Conservation (phyloP, 2,797 vertebrate genomes). For the Microctenopoma steveboyesi region DNA sequence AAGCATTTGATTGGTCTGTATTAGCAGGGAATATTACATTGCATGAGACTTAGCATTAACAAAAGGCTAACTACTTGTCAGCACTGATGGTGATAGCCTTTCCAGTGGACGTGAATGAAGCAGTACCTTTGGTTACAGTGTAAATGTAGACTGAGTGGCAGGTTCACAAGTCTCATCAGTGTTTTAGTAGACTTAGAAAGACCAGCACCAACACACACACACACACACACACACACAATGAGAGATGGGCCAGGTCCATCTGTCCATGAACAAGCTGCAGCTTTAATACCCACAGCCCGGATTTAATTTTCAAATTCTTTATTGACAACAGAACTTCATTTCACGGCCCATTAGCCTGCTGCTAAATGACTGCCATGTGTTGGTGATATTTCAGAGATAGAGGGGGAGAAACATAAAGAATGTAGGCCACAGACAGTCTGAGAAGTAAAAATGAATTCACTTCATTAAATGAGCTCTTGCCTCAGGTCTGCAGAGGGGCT, state of each 20-base stretch:
- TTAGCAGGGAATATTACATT: not conserved
- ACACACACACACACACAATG: slow-evolving; percentile 21
- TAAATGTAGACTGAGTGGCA: not conserved
- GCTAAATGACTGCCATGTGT: slow-evolving; percentile 23
- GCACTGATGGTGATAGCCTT: not conserved
- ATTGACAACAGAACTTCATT: slow-evolving; percentile 50
- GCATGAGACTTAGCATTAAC: not conserved
- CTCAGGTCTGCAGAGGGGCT: slow-evolving; percentile 20
- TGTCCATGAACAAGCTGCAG: slow-evolving; percentile 19
- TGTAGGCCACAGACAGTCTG: slow-evolving; percentile 35
- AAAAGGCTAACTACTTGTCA: too few species aligned
- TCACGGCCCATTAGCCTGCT: slow-evolving; percentile 40
- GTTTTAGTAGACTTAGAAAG: not conserved
- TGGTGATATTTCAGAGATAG: slow-evolving; percentile 18
- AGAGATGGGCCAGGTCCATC: slow-evolving; percentile 13
- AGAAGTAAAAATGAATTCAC: slow-evolving; percentile 31
- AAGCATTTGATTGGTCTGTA: not conserved
- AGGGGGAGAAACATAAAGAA: slow-evolving; percentile 4
- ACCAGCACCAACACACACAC: not conserved
- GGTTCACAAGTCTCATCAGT: slow-evolving; percentile 10
- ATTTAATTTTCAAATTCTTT: slow-evolving; percentile 48
- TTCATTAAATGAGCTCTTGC: slow-evolving; percentile 30
- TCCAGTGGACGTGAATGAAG: slow-evolving; percentile 17
- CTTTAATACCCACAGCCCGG: slow-evolving; percentile 27
- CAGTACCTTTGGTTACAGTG: slow-evolving; percentile 10